These are phyloP conservation scores for Tachypleus tridentatus DNA, from an alignment of 1,140 invertebrate species.

Conservation along the genomic window DNA sequence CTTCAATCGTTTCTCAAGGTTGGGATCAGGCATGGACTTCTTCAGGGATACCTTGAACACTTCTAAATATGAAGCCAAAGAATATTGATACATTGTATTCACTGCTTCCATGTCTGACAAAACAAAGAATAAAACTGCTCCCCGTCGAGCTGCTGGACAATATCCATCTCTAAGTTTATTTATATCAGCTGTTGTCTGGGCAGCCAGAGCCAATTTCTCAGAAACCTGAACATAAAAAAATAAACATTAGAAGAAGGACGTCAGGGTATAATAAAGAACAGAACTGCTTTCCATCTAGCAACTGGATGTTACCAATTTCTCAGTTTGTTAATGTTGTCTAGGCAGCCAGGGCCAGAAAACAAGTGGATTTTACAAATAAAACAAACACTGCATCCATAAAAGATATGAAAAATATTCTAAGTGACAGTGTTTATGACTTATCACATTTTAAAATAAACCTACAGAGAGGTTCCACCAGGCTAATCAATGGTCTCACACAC, in stretches of 20 bases:
- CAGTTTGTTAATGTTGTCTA: too few species aligned
- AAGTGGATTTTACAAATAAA: too few species aligned
- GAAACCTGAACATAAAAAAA: constrained; percentile 40
- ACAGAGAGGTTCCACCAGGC: too few species aligned
- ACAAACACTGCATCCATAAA: too few species aligned
- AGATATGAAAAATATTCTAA: too few species aligned
- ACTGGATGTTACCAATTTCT: too few species aligned
- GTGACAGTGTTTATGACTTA: too few species aligned
- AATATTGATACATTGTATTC: constrained; percentile 85
- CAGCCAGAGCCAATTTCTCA: constrained; percentile 57
- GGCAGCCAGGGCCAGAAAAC: too few species aligned
- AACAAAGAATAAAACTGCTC: constrained; percentile 79
- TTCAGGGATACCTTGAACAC: constrained; percentile 65
- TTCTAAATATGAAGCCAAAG: constrained; percentile 59
- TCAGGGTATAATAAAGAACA: too few species aligned
- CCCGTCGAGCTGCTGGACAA: constrained; percentile 61
- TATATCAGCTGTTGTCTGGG: constrained; percentile 58
- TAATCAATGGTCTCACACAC: too few species aligned
- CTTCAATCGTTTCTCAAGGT: constrained; percentile 50
- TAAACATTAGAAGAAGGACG: not conserved
- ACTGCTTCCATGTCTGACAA: constrained; percentile 71
- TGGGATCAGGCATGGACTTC: constrained; percentile 60
- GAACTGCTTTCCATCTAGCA: too few species aligned
- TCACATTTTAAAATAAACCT: too few species aligned
- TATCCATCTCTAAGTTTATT: constrained; percentile 69